Evolutionary conservation across 2,797 vertebrate species (phyloP).

Genomic region (Chelon auratus): DNA sequence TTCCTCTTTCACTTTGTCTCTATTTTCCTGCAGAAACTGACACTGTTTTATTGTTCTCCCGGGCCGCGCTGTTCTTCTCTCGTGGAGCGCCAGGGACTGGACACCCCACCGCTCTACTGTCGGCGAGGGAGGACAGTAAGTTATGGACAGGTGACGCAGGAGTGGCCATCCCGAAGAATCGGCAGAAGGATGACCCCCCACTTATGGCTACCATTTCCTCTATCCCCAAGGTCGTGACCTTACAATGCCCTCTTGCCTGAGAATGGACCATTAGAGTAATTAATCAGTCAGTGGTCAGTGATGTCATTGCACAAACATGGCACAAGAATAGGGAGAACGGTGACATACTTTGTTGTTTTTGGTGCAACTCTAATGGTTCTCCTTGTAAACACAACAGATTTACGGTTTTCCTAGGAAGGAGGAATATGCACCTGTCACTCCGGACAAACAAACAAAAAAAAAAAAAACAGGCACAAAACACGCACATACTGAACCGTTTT

Average conservation of each 20-base stretch:
- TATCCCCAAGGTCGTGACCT: constrained; percentile 79
- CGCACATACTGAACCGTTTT: not conserved
- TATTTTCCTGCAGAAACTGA: constrained; percentile 90
- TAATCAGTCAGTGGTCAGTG: constrained; percentile 71
- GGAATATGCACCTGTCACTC: constrained; percentile 68
- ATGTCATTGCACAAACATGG: constrained; percentile 77
- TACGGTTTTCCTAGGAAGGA: constrained; percentile 43
- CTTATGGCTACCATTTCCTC: constrained; percentile 75
- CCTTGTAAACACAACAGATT: constrained; percentile 68
- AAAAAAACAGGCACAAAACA: not conserved
- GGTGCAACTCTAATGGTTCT: constrained; percentile 44
- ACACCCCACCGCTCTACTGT: constrained; percentile 47
- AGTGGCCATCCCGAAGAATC: constrained; percentile 63
- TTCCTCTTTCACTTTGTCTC: constrained; percentile 95
- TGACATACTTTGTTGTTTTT: constrained; percentile 70
- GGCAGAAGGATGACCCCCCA: constrained; percentile 81
- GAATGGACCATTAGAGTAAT: constrained; percentile 71
- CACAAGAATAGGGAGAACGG: constrained; percentile 55
- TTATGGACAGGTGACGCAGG: constrained; percentile 73
- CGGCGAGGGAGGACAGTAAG: constrained; percentile 54
- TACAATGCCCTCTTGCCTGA: constrained; percentile 66
- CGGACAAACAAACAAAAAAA: constrained; percentile 8
- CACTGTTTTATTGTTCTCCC: constrained; percentile 85
- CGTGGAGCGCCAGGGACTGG: constrained; percentile 29
- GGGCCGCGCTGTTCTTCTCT: constrained; percentile 59